A percentile compares a stretch with the other conserved stretches of the same genome.
Conservation (phyloP, 2,113 vertebrate species). For the Spermophilus dauricus region DNA sequence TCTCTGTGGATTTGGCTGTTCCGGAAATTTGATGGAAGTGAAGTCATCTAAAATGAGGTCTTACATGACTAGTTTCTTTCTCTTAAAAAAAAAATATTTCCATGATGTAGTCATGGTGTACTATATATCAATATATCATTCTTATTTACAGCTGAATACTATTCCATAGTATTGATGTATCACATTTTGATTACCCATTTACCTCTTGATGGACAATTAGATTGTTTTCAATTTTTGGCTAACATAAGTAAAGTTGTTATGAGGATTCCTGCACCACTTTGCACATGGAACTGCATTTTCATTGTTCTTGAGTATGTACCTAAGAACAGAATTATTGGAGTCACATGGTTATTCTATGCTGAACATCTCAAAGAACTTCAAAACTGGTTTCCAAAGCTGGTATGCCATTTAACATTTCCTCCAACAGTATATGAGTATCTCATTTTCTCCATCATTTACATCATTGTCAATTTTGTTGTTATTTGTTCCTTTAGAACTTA, state of each 20-base stretch:
- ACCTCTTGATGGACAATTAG: background rate
- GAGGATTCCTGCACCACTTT: background rate
- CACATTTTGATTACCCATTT: slow-evolving; percentile 14
- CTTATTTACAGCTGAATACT: slow-evolving; percentile 52
- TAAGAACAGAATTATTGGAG: background rate
- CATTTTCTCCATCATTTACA: background rate
- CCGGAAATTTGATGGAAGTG: slow-evolving; percentile 20
- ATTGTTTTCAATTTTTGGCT: background rate
- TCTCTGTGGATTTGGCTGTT: slow-evolving; percentile 35
- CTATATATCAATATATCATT: background rate
- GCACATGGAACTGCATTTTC: background rate
- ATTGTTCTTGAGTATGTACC: background rate
- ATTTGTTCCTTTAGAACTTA: background rate
- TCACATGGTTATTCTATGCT: background rate
- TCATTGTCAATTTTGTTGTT: background rate
- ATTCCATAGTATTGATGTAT: background rate
- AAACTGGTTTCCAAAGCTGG: background rate
- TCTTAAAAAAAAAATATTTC: background rate
- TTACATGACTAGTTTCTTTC: slow-evolving; percentile 31
- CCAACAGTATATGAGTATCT: background rate
- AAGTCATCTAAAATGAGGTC: background rate
- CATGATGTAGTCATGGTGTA: background rate
- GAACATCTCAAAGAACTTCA: background rate
- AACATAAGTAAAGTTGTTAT: background rate
- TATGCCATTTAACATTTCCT: background rate